Evolutionary conservation across 2,888 invertebrate genomes (phyloP).

Genomic region (Acleris holmiana): DNA sequence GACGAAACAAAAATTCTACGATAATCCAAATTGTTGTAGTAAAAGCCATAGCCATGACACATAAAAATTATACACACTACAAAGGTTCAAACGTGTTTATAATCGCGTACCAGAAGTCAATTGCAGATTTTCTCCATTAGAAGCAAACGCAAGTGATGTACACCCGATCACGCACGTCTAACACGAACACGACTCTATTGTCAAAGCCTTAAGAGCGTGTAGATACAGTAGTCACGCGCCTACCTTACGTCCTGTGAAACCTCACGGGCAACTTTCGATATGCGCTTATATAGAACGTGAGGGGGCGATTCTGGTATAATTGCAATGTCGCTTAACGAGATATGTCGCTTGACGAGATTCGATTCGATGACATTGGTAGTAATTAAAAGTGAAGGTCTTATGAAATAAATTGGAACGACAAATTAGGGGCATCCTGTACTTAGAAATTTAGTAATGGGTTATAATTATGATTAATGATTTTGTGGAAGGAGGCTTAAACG

Average conservation of each 20-base stretch:
- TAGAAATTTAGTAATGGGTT: background rate
- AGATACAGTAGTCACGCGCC: background rate
- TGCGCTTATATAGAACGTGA: conserved; percentile 31
- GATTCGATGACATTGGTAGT: conserved; percentile 18
- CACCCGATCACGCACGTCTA: conserved; percentile 11
- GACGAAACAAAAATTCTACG: no score
- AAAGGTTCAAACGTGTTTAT: conserved; percentile 3
- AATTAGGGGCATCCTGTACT: background rate
- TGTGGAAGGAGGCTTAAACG: no score
- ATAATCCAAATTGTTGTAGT: no score
- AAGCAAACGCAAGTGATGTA: conserved; percentile 22
- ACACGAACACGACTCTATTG: conserved; percentile 13
- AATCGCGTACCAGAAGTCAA: conserved; percentile 29
- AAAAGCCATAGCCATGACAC: background rate
- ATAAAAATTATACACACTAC: background rate
- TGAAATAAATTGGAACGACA: background rate
- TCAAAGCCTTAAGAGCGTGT: conserved; percentile 1
- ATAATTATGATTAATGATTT: no score
- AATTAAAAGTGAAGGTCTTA: conserved; percentile 1
- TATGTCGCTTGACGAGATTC: conserved; percentile 29
- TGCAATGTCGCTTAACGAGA: conserved; percentile 10
- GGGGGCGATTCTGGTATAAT: conserved; percentile 28
- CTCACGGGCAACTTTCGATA: conserved; percentile 48
- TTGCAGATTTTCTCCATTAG: conserved; percentile 35
- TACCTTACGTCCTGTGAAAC: conserved; percentile 49